These are phyloP conservation scores for Monochamus alternatus DNA, from an alignment of 2,888 invertebrate genomes.

Conservation along the genomic window DNA sequence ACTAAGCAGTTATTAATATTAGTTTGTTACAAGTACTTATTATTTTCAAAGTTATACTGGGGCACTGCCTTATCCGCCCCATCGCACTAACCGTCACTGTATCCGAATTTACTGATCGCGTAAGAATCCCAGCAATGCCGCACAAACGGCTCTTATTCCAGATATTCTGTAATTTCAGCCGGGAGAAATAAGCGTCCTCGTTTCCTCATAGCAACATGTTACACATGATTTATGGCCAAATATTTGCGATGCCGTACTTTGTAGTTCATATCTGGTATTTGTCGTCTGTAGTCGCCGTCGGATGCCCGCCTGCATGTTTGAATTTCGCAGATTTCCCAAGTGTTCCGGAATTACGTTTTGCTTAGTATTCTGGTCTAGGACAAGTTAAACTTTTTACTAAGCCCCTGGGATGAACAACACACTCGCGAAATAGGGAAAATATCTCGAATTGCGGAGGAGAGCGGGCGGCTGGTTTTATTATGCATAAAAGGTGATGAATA, in stretches of 20 bases:
- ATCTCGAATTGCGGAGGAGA: neutral
- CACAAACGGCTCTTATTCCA: slow-evolving; percentile 31
- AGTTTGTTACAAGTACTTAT: too few relatives aligned
- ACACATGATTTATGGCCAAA: slow-evolving; percentile 35
- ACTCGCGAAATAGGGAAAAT: slow-evolving; percentile 8
- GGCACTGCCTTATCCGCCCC: too few relatives aligned
- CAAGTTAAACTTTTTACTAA: slow-evolving; percentile 18
- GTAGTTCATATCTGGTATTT: slow-evolving; percentile 26
- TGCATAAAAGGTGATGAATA: slow-evolving; percentile 10
- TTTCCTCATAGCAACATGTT: slow-evolving; percentile 27
- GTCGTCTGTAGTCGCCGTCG: slow-evolving; percentile 16
- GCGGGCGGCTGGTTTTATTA: neutral
- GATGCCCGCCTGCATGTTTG: slow-evolving; percentile 24
- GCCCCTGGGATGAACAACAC: slow-evolving; percentile 5
- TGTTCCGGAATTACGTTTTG: slow-evolving; percentile 28
- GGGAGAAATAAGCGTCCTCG: slow-evolving; percentile 11
- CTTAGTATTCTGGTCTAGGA: slow-evolving; percentile 29
- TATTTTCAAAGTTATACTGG: too few relatives aligned
- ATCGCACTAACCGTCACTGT: slow-evolving; percentile 13
- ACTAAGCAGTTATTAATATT: too few relatives aligned
- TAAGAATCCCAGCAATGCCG: slow-evolving; percentile 20
- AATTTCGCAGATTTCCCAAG: slow-evolving; percentile 29
- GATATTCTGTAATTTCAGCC: slow-evolving; percentile 31
- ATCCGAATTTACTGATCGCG: slow-evolving; percentile 19
- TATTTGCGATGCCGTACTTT: slow-evolving; percentile 32